Percentiles rank a stretch among this genome's conserved stretches.
Conservation (phyloP, 2,113 vertebrate species). For the Lichenostomus cassidix region DNA sequence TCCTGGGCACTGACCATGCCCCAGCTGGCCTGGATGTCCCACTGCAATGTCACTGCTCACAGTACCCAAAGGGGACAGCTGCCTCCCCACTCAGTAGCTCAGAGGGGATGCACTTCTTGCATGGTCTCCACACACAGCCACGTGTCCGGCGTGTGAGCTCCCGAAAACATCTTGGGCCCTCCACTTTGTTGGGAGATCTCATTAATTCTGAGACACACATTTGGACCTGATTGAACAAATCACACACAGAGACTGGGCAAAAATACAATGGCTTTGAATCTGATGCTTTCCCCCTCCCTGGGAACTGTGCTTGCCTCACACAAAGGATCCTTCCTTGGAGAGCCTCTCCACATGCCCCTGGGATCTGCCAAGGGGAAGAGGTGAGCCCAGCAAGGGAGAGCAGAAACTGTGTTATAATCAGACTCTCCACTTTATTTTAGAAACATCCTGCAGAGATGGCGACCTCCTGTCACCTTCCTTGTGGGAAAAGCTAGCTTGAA, state of each 20-base stretch:
- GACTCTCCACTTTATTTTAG: slow-evolving; percentile 51
- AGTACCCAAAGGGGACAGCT: neutral
- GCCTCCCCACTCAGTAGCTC: neutral
- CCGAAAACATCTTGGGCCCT: neutral
- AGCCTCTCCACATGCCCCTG: neutral
- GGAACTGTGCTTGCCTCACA: neutral
- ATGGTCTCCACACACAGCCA: neutral
- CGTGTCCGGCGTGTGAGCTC: rapidly evolving
- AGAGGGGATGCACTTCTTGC: neutral
- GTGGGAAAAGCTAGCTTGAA: slow-evolving; percentile 58
- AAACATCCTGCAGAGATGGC: slow-evolving; percentile 18
- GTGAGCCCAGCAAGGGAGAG: neutral
- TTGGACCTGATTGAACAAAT: neutral
- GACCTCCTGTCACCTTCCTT: slow-evolving; percentile 62
- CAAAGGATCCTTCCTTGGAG: neutral
- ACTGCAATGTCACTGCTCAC: neutral
- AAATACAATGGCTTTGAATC: neutral
- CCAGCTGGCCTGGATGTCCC: neutral
- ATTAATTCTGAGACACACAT: neutral
- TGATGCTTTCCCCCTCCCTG: rapidly evolving
- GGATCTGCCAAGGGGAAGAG: neutral
- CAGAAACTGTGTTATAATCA: slow-evolving; percentile 5
- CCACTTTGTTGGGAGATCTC: neutral
- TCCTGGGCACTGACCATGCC: neutral
- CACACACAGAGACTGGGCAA: rapidly evolving